phyloP scores from a whole-genome alignment of 2,113 vertebrate species.

The Malaclemys terrapin region DNA sequence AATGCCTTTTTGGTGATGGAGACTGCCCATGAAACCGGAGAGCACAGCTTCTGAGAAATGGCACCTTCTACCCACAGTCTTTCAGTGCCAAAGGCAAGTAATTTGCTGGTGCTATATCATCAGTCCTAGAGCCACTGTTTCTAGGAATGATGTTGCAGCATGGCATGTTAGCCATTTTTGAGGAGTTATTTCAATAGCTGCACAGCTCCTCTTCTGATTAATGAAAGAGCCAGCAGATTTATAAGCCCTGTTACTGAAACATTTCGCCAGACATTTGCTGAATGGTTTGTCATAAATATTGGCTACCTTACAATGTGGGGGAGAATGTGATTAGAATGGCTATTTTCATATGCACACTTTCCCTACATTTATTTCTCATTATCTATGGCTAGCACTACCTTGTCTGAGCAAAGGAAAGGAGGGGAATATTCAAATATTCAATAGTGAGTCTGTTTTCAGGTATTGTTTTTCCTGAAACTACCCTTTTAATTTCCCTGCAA shows the following conservation, averaged over 20 bases:
- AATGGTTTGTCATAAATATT: constrained; percentile 62
- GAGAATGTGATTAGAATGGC: constrained; percentile 45
- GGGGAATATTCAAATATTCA: not conserved
- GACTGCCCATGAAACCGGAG: not conserved
- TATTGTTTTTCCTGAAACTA: not conserved
- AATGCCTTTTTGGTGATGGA: not conserved
- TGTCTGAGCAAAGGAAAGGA: not conserved
- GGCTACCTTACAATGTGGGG: constrained; percentile 40
- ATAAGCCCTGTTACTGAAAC: constrained; percentile 55
- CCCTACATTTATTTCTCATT: constrained; percentile 52
- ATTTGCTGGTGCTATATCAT: constrained; percentile 29
- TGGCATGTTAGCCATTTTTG: constrained; percentile 49
- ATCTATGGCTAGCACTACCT: not conserved
- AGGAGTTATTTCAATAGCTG: constrained; percentile 65
- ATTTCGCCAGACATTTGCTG: constrained; percentile 58
- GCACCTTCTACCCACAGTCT: not conserved
- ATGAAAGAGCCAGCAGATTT: constrained; percentile 63
- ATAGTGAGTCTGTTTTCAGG: not conserved
- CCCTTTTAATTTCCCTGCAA: not conserved
- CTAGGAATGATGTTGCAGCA: constrained; percentile 7
- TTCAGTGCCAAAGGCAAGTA: constrained; percentile 45
- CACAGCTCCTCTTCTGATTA: constrained; percentile 64
- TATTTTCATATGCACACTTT: constrained; percentile 21
- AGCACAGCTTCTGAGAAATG: not conserved
- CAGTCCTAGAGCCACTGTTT: not conserved